Conservation (phyloP, 1,140 invertebrate species). For the Apis laboriosa region DNA sequence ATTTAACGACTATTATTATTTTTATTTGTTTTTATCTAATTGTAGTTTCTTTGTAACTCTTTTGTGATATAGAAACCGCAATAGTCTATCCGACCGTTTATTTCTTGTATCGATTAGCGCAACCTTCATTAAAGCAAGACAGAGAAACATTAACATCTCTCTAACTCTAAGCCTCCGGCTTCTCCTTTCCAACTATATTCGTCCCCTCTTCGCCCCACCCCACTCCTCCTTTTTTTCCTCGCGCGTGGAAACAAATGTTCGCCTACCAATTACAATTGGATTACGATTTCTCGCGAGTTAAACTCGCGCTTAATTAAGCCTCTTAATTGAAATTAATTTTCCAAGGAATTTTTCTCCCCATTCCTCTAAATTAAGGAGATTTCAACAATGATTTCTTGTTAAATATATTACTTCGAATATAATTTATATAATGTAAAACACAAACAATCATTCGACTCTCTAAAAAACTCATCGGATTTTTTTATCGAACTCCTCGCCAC, state of each 20-base stretch:
- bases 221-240: neutral
- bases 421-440: too few relatives aligned
- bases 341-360: too few relatives aligned
- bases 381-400: too few relatives aligned
- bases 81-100: conserved; percentile 78
- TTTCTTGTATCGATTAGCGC: conserved; percentile 77
- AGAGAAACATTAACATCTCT: conserved; percentile 11
- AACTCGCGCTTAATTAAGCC: too few relatives aligned
- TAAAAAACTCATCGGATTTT: too few relatives aligned
- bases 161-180: neutral
- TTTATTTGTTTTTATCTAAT: conserved; percentile 80
- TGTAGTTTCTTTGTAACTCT: conserved; percentile 81
- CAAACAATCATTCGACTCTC: too few relatives aligned
- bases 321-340: too few relatives aligned
- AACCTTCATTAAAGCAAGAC: conserved; percentile 68
- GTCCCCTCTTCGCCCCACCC: neutral
- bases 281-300: neutral
- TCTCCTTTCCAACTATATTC: neutral
- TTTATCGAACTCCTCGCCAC: neutral
- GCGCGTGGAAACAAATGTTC: too few relatives aligned
- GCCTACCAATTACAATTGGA: too few relatives aligned
- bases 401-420: too few relatives aligned
- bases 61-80: conserved; percentile 80
- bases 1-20: conserved; percentile 73
- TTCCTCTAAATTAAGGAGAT: too few relatives aligned